Percentiles rank a stretch among this genome's conserved stretches.
Evolutionary conservation across 2,888 invertebrate species (phyloP).

Genomic region (Lysandra coridon): DNA sequence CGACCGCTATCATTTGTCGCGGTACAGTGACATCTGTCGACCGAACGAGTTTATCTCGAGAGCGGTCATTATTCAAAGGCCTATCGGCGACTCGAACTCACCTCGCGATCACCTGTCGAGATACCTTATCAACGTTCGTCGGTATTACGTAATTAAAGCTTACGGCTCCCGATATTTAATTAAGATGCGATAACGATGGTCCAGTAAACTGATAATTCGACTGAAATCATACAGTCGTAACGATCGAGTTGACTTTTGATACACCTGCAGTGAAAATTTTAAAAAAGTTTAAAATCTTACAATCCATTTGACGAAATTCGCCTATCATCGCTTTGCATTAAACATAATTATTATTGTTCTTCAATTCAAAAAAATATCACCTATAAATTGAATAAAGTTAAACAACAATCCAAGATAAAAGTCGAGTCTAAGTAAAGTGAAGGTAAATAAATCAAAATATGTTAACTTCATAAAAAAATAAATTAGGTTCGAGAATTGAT

Average conservation of each 20-base stretch:
- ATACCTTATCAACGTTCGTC: constrained; percentile 39
- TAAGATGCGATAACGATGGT: constrained; percentile 40
- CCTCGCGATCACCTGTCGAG: constrained; percentile 37
- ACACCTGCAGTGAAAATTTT: background rate
- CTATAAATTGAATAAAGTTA: too few species aligned
- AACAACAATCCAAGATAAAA: too few species aligned
- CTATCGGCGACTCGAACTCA: constrained; percentile 53
- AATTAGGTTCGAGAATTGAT: constrained; percentile 40
- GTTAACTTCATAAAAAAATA: background rate
- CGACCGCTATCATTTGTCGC: constrained; percentile 64
- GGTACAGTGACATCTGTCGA: constrained; percentile 66
- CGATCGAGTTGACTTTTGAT: background rate
- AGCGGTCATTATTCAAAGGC: constrained; percentile 61
- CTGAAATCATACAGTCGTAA: constrained; percentile 21
- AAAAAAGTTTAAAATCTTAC: background rate
- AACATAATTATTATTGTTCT: background rate
- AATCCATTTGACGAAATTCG: too few species aligned
- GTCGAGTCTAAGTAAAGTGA: too few species aligned
- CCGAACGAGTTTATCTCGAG: constrained; percentile 65
- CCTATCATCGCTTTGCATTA: background rate
- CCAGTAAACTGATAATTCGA: constrained; percentile 32
- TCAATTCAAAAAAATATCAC: too few species aligned
- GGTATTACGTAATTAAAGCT: constrained; percentile 45
- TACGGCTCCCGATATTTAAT: constrained; percentile 43
- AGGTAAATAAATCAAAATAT: background rate